phyloP scores from a whole-genome alignment of 2,113 vertebrate genomes.

The Calypte anna region DNA sequence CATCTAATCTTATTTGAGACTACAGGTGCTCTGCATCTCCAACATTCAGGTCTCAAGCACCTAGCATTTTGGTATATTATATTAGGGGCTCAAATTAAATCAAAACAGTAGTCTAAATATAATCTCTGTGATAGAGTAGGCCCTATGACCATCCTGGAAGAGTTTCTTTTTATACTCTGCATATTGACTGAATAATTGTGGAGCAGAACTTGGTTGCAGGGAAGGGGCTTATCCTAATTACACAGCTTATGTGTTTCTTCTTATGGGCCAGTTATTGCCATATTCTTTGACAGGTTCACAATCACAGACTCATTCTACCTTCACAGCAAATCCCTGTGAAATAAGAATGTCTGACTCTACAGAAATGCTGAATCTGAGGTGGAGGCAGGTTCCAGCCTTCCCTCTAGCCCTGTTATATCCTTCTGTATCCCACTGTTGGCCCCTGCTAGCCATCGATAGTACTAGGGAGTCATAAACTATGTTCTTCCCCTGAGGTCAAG shows the following conservation, averaged over 20 bases:
- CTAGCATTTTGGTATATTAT: background rate
- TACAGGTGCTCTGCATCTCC: background rate
- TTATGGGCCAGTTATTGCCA: background rate
- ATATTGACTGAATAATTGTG: slow-evolving; percentile 10
- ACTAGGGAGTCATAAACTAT: background rate
- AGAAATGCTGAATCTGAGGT: background rate
- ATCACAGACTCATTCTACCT: background rate
- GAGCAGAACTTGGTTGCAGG: background rate
- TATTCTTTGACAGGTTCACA: background rate
- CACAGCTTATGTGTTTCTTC: background rate
- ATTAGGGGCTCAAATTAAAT: background rate
- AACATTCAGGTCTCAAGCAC: background rate
- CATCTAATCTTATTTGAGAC: background rate
- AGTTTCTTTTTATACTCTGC: background rate
- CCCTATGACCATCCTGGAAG: background rate
- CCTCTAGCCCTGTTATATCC: background rate
- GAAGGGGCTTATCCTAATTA: background rate
- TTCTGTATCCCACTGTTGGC: background rate
- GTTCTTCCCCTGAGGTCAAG: background rate
- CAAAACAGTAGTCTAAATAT: background rate
- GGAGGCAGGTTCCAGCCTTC: background rate
- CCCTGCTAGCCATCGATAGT: background rate
- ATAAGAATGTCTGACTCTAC: background rate
- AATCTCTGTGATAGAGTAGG: background rate
- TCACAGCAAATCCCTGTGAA: background rate